These are phyloP conservation scores for Numenius arquata DNA, from an alignment of 2,113 vertebrate species.

Conservation along the genomic window DNA sequence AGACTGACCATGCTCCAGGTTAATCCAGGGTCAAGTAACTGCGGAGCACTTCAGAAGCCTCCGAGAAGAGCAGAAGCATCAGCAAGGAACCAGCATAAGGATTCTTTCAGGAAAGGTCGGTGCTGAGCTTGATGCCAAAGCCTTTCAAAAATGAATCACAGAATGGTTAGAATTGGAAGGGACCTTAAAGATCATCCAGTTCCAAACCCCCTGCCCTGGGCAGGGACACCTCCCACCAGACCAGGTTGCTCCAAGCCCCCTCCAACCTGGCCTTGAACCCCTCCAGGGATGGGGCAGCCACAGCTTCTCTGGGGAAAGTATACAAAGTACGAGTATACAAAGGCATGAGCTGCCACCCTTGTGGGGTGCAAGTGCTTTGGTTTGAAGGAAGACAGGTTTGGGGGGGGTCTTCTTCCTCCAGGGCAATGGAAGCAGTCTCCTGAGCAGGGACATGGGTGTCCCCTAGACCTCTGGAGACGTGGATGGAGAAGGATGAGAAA, in stretches of 20 bases:
- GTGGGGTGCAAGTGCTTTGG: background rate
- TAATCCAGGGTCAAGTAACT: background rate
- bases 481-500: background rate
- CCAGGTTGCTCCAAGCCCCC: no score
- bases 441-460: background rate
- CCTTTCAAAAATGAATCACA: accelerated
- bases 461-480: background rate
- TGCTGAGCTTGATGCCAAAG: background rate
- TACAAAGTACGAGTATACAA: no score
- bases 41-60: background rate
- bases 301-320: no score
- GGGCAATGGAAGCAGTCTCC: accelerated
- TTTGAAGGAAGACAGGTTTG: background rate
- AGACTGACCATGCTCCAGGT: accelerated
- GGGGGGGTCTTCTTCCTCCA: background rate
- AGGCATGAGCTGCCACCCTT: accelerated
- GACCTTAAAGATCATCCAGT: no score
- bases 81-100: background rate
- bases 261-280: no score
- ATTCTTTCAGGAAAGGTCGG: background rate
- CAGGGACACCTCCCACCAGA: no score
- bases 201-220: no score
- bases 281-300: no score
- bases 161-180: no score
- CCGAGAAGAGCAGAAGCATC: background rate